Evolutionary conservation across 92 coral and sea anemone genomes (phyloP).

Genomic region (Porites rus): DNA sequence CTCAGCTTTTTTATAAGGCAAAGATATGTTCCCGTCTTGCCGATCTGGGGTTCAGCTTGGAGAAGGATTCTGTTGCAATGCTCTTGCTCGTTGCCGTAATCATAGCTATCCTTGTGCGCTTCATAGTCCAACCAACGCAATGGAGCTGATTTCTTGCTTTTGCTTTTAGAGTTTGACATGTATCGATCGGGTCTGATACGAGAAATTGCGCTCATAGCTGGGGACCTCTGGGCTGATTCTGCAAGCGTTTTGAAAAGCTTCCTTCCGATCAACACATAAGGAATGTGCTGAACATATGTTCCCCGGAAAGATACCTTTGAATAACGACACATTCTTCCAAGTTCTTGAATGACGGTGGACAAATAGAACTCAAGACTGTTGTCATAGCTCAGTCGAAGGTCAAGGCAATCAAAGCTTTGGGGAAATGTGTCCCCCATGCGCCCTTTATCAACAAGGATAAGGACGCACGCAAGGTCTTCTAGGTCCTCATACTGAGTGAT

Average conservation of each 20-base stretch:
- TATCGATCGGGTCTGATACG: slow-evolving; percentile 44
- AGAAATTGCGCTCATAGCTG: slow-evolving; percentile 42
- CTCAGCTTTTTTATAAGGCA: slow-evolving; percentile 17
- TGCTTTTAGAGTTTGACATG: slow-evolving; percentile 16
- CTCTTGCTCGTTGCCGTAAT: slow-evolving; percentile 10
- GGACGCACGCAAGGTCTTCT: slow-evolving; percentile 56
- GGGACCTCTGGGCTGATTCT: slow-evolving; percentile 21
- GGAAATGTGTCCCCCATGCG: slow-evolving; percentile 78
- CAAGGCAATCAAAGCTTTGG: slow-evolving; percentile 61
- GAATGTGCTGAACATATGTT: neutral
- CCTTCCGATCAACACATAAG: slow-evolving; percentile 52
- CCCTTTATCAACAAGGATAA: slow-evolving; percentile 65
- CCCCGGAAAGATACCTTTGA: neutral
- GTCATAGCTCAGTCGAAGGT: slow-evolving; percentile 63
- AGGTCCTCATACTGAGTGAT: slow-evolving; percentile 62
- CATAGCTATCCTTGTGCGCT: slow-evolving; percentile 55
- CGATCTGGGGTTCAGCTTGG: slow-evolving; percentile 71
- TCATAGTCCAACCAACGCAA: slow-evolving; percentile 44
- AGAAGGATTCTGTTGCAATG: slow-evolving; percentile 59
- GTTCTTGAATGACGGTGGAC: slow-evolving; percentile 51
- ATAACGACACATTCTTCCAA: slow-evolving; percentile 67
- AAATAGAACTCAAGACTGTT: slow-evolving; percentile 36
- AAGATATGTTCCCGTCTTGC: slow-evolving; percentile 59
- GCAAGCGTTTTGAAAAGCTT: slow-evolving; percentile 23
- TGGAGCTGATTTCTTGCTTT: neutral